Evolutionary conservation across 2,888 invertebrate genomes (phyloP), one percentile per base, ranked within the genome.

Genomic region (Cerceris rybyensis): DNA sequence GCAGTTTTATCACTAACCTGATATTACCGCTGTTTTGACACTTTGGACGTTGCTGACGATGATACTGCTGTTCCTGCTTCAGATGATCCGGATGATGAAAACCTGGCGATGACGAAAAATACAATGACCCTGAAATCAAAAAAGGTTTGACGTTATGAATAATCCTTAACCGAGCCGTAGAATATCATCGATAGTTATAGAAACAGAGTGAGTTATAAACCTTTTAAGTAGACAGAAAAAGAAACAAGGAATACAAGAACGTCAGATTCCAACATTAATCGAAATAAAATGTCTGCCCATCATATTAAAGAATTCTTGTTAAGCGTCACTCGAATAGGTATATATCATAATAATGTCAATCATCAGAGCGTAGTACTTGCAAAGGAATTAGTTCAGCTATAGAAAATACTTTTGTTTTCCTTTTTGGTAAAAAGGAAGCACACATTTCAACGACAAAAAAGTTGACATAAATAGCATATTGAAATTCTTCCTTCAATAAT

Each of bases 121-220:
- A 70, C 57, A 75, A 55, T 14, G 43, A 4, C 16, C 71, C 83
- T 83, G 83, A 55, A 83, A 83, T 50, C 83, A 83, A 41, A 83
- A 74, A 28, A 41, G 42, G n/a, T 52, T 43, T 14, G 55, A 58
- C 55, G 63, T 59, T 61, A 71, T 68, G 59, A 54, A 54, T 55
- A 17, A 17, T 1, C 0, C 6, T 46, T 46, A 8, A 11, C 6
- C 46, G 46, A 46, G 11, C 11, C 8, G 46, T 4, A 46, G 11
- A 46, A 46, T 5, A 46, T 11, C 46, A 46, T 46, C 46, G 46
- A 46, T 46, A 11, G 9, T 46, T 46, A 46, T 46, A 8, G 46
- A 46, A 11, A 28, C 28, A 28, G 6, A 11, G 46, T 1, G 46
- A 46, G 46, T 11, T 11, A 46, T 46, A 46, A 46, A 11, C 9